phyloP scores from a whole-genome alignment of 2,888 invertebrate species.

The Pilophorus perplexus region DNA sequence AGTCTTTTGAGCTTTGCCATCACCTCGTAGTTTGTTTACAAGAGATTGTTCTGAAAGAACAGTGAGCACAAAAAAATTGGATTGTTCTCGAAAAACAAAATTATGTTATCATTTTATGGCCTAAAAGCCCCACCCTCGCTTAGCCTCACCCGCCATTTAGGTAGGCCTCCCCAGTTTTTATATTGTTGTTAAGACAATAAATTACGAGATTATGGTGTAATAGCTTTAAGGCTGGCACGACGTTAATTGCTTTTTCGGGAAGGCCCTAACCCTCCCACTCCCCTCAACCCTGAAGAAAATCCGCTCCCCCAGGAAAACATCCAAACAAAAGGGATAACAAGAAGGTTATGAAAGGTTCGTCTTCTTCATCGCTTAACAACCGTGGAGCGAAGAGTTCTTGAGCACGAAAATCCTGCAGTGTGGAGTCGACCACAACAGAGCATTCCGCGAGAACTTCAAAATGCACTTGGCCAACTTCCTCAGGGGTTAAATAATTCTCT shows the following conservation, averaged over 20 bases:
- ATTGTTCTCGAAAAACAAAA: constrained; percentile 1
- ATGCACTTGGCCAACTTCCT: too few relatives aligned
- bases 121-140: not conserved
- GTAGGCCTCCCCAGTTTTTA: too few relatives aligned
- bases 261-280: too few relatives aligned
- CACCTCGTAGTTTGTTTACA: too few relatives aligned
- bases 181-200: constrained; percentile 38
- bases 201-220: constrained; percentile 39
- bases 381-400: too few relatives aligned
- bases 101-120: constrained; percentile 14
- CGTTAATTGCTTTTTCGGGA: constrained; percentile 39
- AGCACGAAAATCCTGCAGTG: not conserved
- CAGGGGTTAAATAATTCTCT: too few relatives aligned
- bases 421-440: not conserved
- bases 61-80: too few relatives aligned
- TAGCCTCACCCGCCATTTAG: constrained; percentile 7
- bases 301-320: constrained; percentile 28
- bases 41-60: too few relatives aligned
- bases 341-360: not conserved
- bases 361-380: too few relatives aligned
- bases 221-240: constrained; percentile 38
- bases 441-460: too few relatives aligned
- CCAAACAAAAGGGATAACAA: constrained; percentile 1
- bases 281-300: constrained; percentile 17
- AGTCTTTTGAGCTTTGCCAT: too few relatives aligned